Base-by-base conservation (phyloP, 2,113 vertebrate species). In the Hipposideros armiger region DNA sequence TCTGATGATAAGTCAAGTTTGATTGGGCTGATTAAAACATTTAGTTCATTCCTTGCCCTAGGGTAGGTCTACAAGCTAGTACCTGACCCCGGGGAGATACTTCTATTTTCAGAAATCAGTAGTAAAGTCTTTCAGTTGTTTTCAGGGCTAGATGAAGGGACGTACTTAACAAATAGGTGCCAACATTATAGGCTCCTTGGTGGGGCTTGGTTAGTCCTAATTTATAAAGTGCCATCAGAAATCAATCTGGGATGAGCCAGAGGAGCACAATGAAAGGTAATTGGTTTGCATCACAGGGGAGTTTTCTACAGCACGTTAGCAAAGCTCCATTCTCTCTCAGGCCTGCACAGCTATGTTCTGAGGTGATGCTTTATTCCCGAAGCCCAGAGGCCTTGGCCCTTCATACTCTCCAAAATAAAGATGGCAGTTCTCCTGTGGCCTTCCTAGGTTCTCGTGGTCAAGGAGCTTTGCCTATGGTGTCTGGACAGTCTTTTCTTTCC, bases 401-500 rank as follows among this genome's bases (percentile, higher is more conserved):
- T 94, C 97, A 92, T 98, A 98, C 97, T 98, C 98, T 98, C 98
- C 98, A 97, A 98, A 97, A 98, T 97, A 98, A 87, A 56, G 22
- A 45, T 24, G 92, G 96, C 95, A 24, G 50, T 66, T 66, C 22
- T 26, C 54, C 90, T 15, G 32, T 26, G 83, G 47, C 30, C 66
- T 26, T 81, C 19, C 60, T 13, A 15, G 16, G 66, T 8, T 40
- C 50, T 54, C 45, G 24, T 73, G 58, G 19, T 15, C 4, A 52
- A 20, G 30, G 15, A 17, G 56, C 15, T 74, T 11, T 52, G 50
- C 22, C 66, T 9, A 2, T 22, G 17, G 28, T 58, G 19, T 60
- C 36, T 58, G 24, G 60, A 36, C 17, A 28, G 42, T 83, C 42
- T 81, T 58, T 58, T 66, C 28, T 69, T 30, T n/a, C 40, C 14